Conservation (phyloP, 1,140 invertebrate genomes). For the Amyelois transitella region DNA sequence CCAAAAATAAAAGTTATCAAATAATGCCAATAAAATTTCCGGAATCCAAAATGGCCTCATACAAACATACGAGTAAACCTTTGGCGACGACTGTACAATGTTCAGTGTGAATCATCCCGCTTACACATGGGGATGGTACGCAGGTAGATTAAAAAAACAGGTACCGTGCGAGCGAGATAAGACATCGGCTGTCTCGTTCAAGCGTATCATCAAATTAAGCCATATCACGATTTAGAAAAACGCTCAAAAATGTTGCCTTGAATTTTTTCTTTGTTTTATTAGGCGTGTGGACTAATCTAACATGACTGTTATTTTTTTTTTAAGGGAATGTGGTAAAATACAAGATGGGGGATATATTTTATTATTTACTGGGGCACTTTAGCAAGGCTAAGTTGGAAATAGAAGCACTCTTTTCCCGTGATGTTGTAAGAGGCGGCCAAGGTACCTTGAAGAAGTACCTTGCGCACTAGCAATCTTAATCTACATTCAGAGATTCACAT, state of each 20-base stretch:
- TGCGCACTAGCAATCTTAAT: no score
- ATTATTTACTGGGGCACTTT: no score
- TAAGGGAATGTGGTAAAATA: background rate
- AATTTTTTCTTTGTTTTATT: background rate
- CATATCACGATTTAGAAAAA: conserved; percentile 1
- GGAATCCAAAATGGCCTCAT: background rate
- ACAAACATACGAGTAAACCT: background rate
- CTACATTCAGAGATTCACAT: no score
- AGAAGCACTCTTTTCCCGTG: no score
- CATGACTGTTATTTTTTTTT: background rate
- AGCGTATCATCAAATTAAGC: background rate
- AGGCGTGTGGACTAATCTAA: background rate
- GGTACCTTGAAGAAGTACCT: no score
- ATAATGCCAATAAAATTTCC: background rate
- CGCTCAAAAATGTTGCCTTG: background rate
- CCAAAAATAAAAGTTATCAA: background rate
- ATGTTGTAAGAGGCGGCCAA: no score
- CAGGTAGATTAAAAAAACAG: conserved; percentile 3
- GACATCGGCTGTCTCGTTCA: background rate
- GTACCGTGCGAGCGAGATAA: background rate
- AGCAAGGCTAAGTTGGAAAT: no score
- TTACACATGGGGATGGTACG: conserved; percentile 1
- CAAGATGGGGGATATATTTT: no score
- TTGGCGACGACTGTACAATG: background rate
- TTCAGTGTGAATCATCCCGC: background rate